These are phyloP conservation scores for Hirtodrosophila alboralis DNA, from an alignment of 2,888 invertebrate species.

Conservation along the genomic window DNA sequence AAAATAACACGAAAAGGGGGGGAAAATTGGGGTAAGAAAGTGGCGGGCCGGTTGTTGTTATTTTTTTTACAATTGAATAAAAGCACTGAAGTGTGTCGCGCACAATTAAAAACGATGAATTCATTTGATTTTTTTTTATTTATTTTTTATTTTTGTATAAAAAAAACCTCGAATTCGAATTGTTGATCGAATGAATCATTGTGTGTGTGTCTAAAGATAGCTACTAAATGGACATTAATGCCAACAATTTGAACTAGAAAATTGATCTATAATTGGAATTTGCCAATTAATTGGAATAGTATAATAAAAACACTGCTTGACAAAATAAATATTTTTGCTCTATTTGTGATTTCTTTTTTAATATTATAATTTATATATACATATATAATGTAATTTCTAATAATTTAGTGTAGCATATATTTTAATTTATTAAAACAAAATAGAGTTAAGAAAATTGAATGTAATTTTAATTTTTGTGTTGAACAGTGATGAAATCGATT, in stretches of 20 bases:
- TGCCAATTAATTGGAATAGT: constrained; percentile 45
- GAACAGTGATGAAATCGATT: constrained; percentile 48
- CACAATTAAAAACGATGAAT: constrained; percentile 66
- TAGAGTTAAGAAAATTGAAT: neutral
- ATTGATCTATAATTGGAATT: constrained; percentile 63
- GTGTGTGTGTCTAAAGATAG: constrained; percentile 40
- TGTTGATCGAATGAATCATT: constrained; percentile 43
- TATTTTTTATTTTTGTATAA: constrained; percentile 8
- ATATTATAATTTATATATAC: too few relatives aligned
- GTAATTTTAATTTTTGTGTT: too few relatives aligned
- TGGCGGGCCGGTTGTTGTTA: constrained; percentile 27
- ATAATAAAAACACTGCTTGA: neutral
- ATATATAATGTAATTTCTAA: too few relatives aligned
- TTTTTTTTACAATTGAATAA: constrained; percentile 37
- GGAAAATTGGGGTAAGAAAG: constrained; percentile 32
- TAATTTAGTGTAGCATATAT: too few relatives aligned
- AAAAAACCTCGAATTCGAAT: constrained; percentile 26
- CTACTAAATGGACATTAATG: constrained; percentile 41
- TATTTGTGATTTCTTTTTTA: too few relatives aligned
- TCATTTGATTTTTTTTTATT: constrained; percentile 43
- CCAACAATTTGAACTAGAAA: constrained; percentile 71
- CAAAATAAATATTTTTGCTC: too few relatives aligned
- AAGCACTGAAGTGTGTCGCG: constrained; percentile 73
- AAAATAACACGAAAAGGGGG: constrained; percentile 30
- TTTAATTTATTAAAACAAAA: too few relatives aligned